Percentiles rank a stretch among this genome's conserved stretches.
Conservation (phyloP, 2,888 invertebrate species). For the Anoplius nigerrimus region DNA sequence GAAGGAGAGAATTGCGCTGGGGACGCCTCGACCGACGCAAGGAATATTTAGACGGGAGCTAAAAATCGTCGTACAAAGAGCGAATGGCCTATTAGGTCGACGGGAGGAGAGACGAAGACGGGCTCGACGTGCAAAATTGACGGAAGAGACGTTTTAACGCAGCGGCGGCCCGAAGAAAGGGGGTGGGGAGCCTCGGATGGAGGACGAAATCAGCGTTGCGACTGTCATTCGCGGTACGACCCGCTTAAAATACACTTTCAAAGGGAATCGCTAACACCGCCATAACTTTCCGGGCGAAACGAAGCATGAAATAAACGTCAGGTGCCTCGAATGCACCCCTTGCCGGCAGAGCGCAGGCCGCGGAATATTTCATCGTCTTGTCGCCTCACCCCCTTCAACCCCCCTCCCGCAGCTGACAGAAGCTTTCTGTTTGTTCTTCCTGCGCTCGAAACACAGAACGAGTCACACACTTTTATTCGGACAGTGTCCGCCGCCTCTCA, state of each 20-base stretch:
- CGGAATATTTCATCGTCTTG: slow-evolving; percentile 4
- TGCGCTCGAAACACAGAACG: not conserved
- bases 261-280: slow-evolving; percentile 40
- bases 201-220: slow-evolving; percentile 20
- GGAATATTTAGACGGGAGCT: too few relatives aligned
- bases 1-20: too few relatives aligned
- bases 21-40: too few relatives aligned
- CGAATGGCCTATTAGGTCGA: not conserved
- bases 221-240: slow-evolving; percentile 43
- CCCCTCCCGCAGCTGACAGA: not conserved
- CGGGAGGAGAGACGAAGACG: slow-evolving; percentile 1
- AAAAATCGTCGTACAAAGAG: too few relatives aligned
- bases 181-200: too few relatives aligned
- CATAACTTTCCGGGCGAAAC: slow-evolving; percentile 45
- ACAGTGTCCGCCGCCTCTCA: too few relatives aligned
- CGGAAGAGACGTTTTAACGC: not conserved
- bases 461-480: too few relatives aligned
- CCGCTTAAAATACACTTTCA: slow-evolving; percentile 43
- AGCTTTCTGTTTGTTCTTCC: not conserved
- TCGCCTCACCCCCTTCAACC: not conserved
- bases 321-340: slow-evolving; percentile 2
- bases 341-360: not conserved
- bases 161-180: not conserved
- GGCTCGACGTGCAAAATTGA: not conserved
- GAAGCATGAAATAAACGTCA: slow-evolving; percentile 34